phyloP scores from a whole-genome alignment of 2,888 invertebrate species.

The Zygaena filipendulae region DNA sequence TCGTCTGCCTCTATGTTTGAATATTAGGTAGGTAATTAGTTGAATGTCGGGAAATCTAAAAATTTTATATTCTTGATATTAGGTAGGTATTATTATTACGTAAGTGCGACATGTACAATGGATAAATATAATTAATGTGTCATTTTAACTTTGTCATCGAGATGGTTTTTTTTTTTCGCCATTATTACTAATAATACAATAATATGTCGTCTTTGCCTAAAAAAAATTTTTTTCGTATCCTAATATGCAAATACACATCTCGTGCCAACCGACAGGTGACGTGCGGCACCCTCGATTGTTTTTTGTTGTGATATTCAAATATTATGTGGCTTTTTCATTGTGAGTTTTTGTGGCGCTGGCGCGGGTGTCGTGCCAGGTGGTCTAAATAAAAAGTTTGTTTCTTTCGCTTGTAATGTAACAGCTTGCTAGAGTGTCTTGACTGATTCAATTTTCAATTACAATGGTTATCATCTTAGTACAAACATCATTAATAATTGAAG shows the following conservation, averaged over 20 bases:
- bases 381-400: constrained; percentile 47
- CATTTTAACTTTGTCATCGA: too few species aligned
- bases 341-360: constrained; percentile 38
- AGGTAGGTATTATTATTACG: too few species aligned
- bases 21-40: too few species aligned
- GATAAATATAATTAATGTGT: too few species aligned
- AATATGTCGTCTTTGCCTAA: constrained; percentile 28
- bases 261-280: constrained; percentile 65
- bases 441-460: constrained; percentile 12
- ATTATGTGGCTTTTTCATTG: constrained; percentile 56
- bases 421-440: constrained; percentile 41
- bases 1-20: too few species aligned
- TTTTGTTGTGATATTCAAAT: constrained; percentile 67
- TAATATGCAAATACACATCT: constrained; percentile 65
- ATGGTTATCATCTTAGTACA: constrained; percentile 1
- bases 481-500: too few species aligned
- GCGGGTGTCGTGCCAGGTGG: constrained; percentile 64
- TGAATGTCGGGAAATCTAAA: too few species aligned
- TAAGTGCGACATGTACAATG: too few species aligned
- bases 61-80: too few species aligned
- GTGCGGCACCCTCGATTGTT: constrained; percentile 65
- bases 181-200: too few species aligned
- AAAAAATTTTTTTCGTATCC: constrained; percentile 34
- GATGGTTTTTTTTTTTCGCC: too few species aligned
- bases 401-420: constrained; percentile 44